Conservation (phyloP, 2,797 vertebrate species). For the Tachyglossus aculeatus region DNA sequence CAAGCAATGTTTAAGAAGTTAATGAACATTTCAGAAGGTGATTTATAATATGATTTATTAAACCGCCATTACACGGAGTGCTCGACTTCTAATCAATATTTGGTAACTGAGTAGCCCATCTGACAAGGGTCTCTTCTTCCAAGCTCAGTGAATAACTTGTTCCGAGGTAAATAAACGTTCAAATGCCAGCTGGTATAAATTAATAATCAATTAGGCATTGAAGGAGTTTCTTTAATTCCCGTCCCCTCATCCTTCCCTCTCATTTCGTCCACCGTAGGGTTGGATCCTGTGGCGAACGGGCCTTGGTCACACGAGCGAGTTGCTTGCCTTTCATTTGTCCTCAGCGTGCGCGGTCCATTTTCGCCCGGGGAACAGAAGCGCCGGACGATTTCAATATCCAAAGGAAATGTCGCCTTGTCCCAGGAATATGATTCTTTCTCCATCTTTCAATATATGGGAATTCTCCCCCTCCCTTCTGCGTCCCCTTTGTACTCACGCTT, state of each 20-base stretch:
- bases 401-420: too few relatives aligned
- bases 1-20: constrained; percentile 71
- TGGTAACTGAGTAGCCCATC: constrained; percentile 49
- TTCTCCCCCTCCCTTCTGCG: too few relatives aligned
- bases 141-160: constrained; percentile 47
- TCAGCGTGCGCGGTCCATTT: too few relatives aligned
- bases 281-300: too few relatives aligned
- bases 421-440: too few relatives aligned
- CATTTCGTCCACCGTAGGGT: neutral
- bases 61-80: constrained; percentile 54
- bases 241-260: neutral
- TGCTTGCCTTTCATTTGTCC: too few relatives aligned
- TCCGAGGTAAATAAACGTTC: constrained; percentile 34
- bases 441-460: too few relatives aligned
- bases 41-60: constrained; percentile 61
- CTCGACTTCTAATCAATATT: constrained; percentile 62
- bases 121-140: constrained; percentile 24
- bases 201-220: constrained; percentile 52
- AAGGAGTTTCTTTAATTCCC: neutral
- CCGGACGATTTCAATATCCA: too few relatives aligned
- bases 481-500: too few relatives aligned
- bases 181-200: constrained; percentile 43
- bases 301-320: too few relatives aligned
- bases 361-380: too few relatives aligned
- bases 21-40: constrained; percentile 73